Base-by-base conservation (phyloP, 2,797 vertebrate genomes). In the Ptychadena robeensis region DNA sequence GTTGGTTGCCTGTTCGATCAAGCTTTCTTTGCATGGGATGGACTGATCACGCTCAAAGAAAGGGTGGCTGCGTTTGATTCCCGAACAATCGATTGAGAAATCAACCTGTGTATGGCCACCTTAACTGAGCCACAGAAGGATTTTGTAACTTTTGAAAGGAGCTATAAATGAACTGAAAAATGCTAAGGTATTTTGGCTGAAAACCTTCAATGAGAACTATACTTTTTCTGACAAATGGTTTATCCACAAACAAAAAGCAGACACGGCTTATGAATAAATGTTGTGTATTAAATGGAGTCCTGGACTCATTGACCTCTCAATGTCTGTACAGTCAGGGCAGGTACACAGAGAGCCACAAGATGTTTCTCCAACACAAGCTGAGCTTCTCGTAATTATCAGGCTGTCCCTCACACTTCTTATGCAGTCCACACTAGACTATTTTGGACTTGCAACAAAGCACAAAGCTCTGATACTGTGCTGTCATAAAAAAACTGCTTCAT, bases 401-500 rank as follows among this genome's bases (percentile, higher is more conserved):
- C 10, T 5, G 70, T 35, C 71, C 32, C 2, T 4, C 30, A 11
- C 12, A 44, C 40, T 18, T 35, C 14, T 9, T 5, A 14, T 40
- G 14, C 34, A 40, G 53, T 25, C 40, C 57, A 61, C 27, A 38
- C 6, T 38, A 9, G 15, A 35, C 35, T 2, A 9, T 40, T 40
- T 5, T 76, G 73, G 59, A 65, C 11, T 18, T 25, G 65, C 59
- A 65, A 76, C 73, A 76, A 76, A 76, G 73, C 14, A 25, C 8
- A 14, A 38, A 27, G 28, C n/a, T 22, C 27, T 40, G 11, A 53
- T 37, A 8, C 32, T 25, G 63, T 15, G 30, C 27, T 18, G 61
- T 40, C 18, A 30, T n/a, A 74, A 74, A 38, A 31, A 10, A 14
- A 22, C 11, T 0, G 18, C 31, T 40, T 76, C 37, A 64, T 76